Evolutionary conservation across 1,140 invertebrate species (phyloP).

Genomic region (Thaumatotibia leucotreta): DNA sequence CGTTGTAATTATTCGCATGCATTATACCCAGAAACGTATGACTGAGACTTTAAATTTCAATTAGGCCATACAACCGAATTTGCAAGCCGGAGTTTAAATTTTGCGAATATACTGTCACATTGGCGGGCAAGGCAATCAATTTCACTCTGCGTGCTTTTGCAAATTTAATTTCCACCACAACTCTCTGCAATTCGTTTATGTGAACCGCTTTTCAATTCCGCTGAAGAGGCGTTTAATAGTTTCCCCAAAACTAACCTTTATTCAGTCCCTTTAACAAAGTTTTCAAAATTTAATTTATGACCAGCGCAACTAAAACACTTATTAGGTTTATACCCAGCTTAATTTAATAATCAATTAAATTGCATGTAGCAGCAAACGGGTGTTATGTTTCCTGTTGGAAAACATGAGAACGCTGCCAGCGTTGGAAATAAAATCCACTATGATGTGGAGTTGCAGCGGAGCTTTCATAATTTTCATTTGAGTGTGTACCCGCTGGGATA

Average conservation of each 20-base stretch:
- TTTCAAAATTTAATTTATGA: neutral
- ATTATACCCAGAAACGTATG: neutral
- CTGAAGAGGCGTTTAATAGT: slow-evolving; percentile 10
- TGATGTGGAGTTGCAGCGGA: neutral
- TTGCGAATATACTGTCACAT: neutral
- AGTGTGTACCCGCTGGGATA: neutral
- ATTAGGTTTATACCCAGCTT: neutral
- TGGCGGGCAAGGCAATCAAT: neutral
- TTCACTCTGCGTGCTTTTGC: neutral
- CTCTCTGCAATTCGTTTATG: slow-evolving; percentile 10
- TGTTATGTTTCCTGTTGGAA: neutral
- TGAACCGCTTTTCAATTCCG: neutral
- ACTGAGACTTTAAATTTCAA: neutral
- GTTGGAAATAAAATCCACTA: neutral
- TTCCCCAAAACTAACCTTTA: neutral
- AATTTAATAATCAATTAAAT: neutral
- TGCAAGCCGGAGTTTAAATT: neutral
- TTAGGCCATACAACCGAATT: slow-evolving; percentile 5
- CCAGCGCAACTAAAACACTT: neutral
- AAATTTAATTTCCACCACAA: slow-evolving; percentile 11
- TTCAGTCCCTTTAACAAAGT: neutral
- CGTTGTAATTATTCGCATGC: neutral
- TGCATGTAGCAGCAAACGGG: neutral
- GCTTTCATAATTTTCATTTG: neutral
- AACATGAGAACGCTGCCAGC: neutral